Conservation (phyloP, 2,797 vertebrate genomes). For the Lepus oiostolus region DNA sequence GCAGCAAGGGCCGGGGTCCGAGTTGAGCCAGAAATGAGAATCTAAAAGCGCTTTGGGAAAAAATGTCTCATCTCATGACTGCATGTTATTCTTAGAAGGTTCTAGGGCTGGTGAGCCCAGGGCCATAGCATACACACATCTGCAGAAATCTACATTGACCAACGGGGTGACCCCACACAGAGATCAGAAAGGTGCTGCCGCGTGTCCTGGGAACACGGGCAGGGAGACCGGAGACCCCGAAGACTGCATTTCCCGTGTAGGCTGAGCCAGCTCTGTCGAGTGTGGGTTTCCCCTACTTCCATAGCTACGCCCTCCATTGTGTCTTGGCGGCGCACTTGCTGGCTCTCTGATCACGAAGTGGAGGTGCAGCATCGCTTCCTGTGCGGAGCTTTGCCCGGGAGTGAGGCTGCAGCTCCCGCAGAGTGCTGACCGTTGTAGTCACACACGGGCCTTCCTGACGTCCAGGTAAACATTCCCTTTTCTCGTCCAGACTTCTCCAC, state of each 20-base stretch:
- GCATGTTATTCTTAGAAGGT: background rate
- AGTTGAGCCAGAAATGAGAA: background rate
- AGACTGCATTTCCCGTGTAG: background rate
- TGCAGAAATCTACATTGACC: background rate
- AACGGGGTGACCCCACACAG: background rate
- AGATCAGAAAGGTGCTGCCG: background rate
- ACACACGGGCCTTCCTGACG: background rate
- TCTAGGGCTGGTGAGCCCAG: background rate
- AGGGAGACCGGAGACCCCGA: too few relatives aligned
- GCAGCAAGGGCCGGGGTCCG: background rate
- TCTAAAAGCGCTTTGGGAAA: background rate
- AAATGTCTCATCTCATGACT: background rate
- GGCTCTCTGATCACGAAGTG: background rate
- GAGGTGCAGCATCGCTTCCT: too few relatives aligned
- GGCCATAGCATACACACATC: rapidly evolving
- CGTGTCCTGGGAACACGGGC: rapidly evolving
- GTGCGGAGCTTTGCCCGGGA: too few relatives aligned
- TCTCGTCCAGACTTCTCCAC: conserved; percentile 46
- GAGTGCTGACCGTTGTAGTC: background rate
- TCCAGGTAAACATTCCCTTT: conserved; percentile 51
- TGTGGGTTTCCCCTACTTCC: background rate
- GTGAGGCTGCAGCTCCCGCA: too few relatives aligned
- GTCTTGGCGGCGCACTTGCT: background rate
- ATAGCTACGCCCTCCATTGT: background rate
- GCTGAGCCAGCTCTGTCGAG: rapidly evolving